Evolutionary conservation across 2,797 vertebrate genomes (phyloP).

Genomic region (Chaenodraco wilsoni): DNA sequence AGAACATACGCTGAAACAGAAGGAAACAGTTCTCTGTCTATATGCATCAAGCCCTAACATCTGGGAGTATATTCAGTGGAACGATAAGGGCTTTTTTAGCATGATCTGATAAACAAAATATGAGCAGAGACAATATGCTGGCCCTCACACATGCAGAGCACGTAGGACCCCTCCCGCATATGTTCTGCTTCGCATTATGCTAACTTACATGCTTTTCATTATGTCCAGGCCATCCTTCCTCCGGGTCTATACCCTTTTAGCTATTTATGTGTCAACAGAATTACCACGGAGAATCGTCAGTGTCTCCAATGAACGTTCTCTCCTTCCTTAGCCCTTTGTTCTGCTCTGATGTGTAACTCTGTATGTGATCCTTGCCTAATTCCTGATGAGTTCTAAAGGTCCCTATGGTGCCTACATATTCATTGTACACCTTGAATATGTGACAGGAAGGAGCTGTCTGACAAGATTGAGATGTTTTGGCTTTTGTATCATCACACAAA

Average conservation of each 20-base stretch:
- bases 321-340: constrained; percentile 47
- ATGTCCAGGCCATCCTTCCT: constrained; percentile 62
- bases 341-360: constrained; percentile 49
- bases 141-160: constrained; percentile 62
- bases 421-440: constrained; percentile 9
- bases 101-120: constrained; percentile 25
- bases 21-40: constrained; percentile 3
- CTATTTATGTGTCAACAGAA: constrained; percentile 73
- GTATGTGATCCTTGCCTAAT: constrained; percentile 47
- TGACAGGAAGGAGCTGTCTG: neutral
- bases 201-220: constrained; percentile 72
- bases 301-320: constrained; percentile 54
- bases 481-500: neutral
- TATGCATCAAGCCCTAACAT: constrained; percentile 24
- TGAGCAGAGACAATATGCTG: constrained; percentile 21
- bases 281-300: constrained; percentile 65
- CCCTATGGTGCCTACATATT: constrained; percentile 28
- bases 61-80: constrained; percentile 3
- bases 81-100: constrained; percentile 17
- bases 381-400: constrained; percentile 33
- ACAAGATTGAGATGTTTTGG: neutral
- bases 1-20: constrained; percentile 23
- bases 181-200: constrained; percentile 69
- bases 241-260: constrained; percentile 63
- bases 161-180: constrained; percentile 56